Evolutionary conservation across 64 coral and sea anemone genomes (phyloP), one percentile per base, ranked within the genome.

Genomic region (Actinia tenebrosa): DNA sequence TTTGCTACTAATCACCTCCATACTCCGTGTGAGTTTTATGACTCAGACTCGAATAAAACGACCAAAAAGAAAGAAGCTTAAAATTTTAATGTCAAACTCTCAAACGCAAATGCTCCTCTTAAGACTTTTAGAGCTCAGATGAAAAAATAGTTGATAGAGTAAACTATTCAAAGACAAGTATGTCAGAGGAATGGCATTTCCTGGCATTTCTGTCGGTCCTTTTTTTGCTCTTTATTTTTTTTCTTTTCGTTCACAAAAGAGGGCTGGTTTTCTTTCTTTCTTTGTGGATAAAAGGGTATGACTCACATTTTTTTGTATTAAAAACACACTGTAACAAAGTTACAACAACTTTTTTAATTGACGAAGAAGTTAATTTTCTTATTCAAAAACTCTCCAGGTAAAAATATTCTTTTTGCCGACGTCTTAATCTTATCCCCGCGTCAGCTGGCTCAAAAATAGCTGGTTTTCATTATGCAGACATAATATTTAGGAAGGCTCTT

Each of bases 191-290:
- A 13, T 37, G 69, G 69, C 69, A 75, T 75, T 75, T 75, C 69
- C 69, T 75, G 69, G 26, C 69, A 37, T 75, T 75, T 30, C 10
- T 75, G 25, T 10, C 25, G 2, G 19, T 0, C 25, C 69, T 75
- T 75, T 9, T 30, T 25, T 30, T 11, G 10, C 4, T n/a, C 22
- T 66, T 3, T 42, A 1, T 16, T 26, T 14, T 3, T 3, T 25
- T 26, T 75, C 25, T 42, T 75, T 75, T 75, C 69, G n/a, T 75
- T 75, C 26, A 75, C 26, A 75, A 43, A 75, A 75, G 69, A 75
- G 69, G 25, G 69, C 25, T 1, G 26, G 19, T 20, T 23, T 27
- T 26, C 3, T 42, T 75, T 30, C 69, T 37, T 75, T 1, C 6
- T 43, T 75, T 25, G 22, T 42, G n/a, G 69, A 75, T 13, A 75